phyloP scores from a whole-genome alignment of 2,888 invertebrate genomes.

The Synergus itoensis region DNA sequence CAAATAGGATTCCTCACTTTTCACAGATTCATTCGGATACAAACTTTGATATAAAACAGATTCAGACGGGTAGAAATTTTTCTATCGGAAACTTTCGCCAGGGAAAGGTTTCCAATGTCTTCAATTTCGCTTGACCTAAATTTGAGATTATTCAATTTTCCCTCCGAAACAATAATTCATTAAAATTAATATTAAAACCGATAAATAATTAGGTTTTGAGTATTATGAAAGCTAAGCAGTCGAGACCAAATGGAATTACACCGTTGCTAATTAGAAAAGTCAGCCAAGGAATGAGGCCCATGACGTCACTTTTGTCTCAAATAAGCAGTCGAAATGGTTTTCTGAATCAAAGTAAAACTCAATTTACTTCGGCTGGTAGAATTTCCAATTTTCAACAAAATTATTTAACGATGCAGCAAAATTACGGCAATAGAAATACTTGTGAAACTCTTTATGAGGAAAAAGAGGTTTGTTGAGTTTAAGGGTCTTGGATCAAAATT shows the following conservation, averaged over 20 bases:
- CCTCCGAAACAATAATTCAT: background rate
- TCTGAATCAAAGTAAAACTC: constrained; percentile 12
- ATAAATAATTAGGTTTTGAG: constrained; percentile 64
- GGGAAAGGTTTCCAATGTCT: too few species aligned
- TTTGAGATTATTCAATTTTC: constrained; percentile 9
- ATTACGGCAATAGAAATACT: constrained; percentile 24
- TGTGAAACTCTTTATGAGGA: constrained; percentile 36
- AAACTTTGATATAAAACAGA: too few species aligned
- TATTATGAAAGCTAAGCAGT: constrained; percentile 71
- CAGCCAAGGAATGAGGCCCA: constrained; percentile 66
- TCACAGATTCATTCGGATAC: too few species aligned
- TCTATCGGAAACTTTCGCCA: too few species aligned
- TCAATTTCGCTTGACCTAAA: too few species aligned
- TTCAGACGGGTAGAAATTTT: too few species aligned
- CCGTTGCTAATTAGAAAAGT: constrained; percentile 70
- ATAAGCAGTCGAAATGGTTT: constrained; percentile 43
- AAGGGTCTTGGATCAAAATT: too few species aligned
- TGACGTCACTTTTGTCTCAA: constrained; percentile 62
- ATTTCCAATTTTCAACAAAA: background rate
- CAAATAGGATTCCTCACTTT: too few species aligned
- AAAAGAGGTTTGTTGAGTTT: constrained; percentile 21
- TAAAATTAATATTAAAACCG: constrained; percentile 12
- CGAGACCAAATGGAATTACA: constrained; percentile 60
- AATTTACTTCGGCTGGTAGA: background rate
- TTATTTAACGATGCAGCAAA: constrained; percentile 19